Base-by-base conservation (phyloP, 1,140 invertebrate species). In the Sipha flava region DNA sequence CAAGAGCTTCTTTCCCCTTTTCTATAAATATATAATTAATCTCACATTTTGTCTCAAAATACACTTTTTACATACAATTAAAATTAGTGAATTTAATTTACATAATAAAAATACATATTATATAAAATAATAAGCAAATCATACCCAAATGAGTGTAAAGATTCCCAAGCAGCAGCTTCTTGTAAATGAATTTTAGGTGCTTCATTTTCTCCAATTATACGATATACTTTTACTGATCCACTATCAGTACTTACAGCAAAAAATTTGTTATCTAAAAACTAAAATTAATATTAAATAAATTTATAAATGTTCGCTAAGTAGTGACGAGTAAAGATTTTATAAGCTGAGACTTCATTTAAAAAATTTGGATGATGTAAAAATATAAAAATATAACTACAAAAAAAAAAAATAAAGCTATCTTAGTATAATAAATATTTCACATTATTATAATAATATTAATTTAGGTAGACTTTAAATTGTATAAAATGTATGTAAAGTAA, bases 171-270 rank as follows among this genome's bases (percentile, higher is more conserved):
- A 23, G 84, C 85, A 2, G 85, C 83, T 80, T 87, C 85, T 68
- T 87, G 85, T 31, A 91, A 84, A 81, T 85, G 82, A 72, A 83
- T 66, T 85, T 82, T 84, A 31, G 68, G 43, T 37, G 86, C 84
- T 31, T 88, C 87, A 26, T 90, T 88, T 23, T 88, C 87, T 68
- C 85, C 83, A 73, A 87, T 87, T 18, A 92, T 85, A 83, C 89
- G 88, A 1, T 92, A 83, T 52, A 92, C 83, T 83, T 88, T 89
- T 0, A 91, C 88, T 82, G 88, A 88, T 80, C 92, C 92, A 82
- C 87, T 84, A 0, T 90, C 90, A 7, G 90, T 89, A 7, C 90
- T 90, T 14, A 88, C 88, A 10, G 89, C 89, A 66, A 92, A 88
- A 49, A 86, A 88, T 82, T 90, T 88, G 79, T 88, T 88, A 70